Evolutionary conservation across 1,140 invertebrate species (phyloP).

Genomic region (Schlechtendalia chinensis): DNA sequence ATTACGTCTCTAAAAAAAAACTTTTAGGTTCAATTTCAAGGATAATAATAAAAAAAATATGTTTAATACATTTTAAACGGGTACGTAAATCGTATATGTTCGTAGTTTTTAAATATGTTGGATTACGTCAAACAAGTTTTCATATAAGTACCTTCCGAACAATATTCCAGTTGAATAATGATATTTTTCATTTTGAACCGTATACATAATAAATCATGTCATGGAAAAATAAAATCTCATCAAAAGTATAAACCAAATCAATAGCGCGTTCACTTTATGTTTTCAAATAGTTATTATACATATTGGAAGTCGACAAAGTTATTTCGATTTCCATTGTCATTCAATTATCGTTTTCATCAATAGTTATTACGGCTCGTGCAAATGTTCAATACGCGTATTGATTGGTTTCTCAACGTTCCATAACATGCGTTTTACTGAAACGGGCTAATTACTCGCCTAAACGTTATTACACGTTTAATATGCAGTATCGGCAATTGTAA

Average conservation of each 20-base stretch:
- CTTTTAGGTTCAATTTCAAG: slow-evolving; percentile 10
- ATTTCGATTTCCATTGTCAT: no score
- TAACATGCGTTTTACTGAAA: no score
- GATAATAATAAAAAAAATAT: background rate
- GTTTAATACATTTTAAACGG: slow-evolving; percentile 7
- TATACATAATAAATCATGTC: background rate
- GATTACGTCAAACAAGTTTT: slow-evolving; percentile 1
- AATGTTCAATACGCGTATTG: no score
- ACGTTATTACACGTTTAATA: background rate
- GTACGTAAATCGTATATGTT: background rate
- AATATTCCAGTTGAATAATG: slow-evolving; percentile 14
- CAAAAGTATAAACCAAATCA: background rate
- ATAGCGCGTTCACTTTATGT: background rate
- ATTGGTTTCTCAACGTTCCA: no score
- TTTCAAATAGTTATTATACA: no score
- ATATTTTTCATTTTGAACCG: slow-evolving; percentile 3
- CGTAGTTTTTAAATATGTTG: background rate
- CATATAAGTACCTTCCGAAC: background rate
- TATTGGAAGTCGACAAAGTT: no score
- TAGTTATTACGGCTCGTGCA: no score
- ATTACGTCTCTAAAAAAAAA: no score
- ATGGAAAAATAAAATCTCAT: background rate
- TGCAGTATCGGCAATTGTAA: background rate
- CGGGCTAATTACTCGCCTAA: background rate
- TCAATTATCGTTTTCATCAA: no score